A percentile compares a stretch with the other conserved stretches of the same genome.
These are phyloP conservation scores for Triplophysa rosa DNA, from an alignment of 2,113 vertebrate species.

Conservation along the genomic window DNA sequence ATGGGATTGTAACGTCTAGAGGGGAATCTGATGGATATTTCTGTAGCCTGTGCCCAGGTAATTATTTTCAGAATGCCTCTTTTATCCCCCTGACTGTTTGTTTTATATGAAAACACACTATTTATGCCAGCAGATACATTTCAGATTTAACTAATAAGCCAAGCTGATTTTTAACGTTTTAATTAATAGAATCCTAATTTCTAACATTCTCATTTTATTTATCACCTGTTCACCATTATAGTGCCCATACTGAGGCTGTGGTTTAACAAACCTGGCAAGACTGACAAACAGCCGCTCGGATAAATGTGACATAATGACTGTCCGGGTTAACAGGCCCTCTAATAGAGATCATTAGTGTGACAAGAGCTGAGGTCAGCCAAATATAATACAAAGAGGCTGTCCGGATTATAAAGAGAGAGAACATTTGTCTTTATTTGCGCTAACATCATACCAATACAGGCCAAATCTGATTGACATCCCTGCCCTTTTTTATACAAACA, in stretches of 20 bases:
- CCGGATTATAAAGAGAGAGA: neutral
- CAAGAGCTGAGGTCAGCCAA: slow-evolving; percentile 85
- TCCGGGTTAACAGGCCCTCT: slow-evolving; percentile 85
- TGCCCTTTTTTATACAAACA: no score
- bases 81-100: neutral
- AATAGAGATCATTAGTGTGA: slow-evolving; percentile 91
- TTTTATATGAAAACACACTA: slow-evolving; percentile 30
- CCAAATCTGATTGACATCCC: neutral
- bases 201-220: slow-evolving; percentile 73
- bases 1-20: slow-evolving; percentile 60
- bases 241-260: slow-evolving; percentile 80
- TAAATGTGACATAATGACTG: slow-evolving; percentile 93
- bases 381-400: slow-evolving; percentile 77
- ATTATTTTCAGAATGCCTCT: slow-evolving; percentile 54
- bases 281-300: slow-evolving; percentile 88
- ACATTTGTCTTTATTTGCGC: neutral
- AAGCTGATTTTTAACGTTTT: neutral
- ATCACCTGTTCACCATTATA: slow-evolving; percentile 83
- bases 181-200: slow-evolving; percentile 61
- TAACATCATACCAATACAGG: neutral
- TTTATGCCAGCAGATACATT: slow-evolving; percentile 42
- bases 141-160: neutral
- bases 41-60: slow-evolving; percentile 58
- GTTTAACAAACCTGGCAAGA: slow-evolving; percentile 84
- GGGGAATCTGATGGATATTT: slow-evolving; percentile 57